Evolutionary conservation across 2,797 vertebrate species (phyloP).

Genomic region (Cichlasoma orientale): DNA sequence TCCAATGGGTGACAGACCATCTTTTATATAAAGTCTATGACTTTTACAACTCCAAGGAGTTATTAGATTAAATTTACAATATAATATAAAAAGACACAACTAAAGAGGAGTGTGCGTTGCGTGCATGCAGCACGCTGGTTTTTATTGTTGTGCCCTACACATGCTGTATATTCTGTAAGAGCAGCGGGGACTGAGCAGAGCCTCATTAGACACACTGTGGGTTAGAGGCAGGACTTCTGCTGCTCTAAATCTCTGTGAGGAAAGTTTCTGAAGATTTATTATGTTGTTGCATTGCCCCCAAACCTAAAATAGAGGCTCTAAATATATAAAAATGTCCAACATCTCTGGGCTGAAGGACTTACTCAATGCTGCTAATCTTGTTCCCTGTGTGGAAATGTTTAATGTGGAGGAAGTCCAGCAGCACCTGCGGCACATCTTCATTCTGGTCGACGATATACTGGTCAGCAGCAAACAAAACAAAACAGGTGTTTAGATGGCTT

Average conservation of each 20-base stretch:
- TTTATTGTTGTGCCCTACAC: not conserved
- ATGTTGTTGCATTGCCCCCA: slow-evolving; percentile 33
- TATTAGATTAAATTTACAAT: not conserved
- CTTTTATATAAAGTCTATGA: not conserved
- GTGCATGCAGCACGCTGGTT: not conserved
- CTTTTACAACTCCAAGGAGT: not conserved
- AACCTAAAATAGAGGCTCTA: slow-evolving; percentile 32
- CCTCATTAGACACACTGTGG: not conserved
- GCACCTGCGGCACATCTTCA: slow-evolving; percentile 80
- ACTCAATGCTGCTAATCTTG: slow-evolving; percentile 79
- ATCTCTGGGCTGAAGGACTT: slow-evolving; percentile 46
- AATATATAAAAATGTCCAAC: slow-evolving; percentile 13
- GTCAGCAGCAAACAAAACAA: not conserved
- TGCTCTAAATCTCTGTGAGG: not conserved
- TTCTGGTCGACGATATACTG: slow-evolving; percentile 80
- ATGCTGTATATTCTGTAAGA: not conserved
- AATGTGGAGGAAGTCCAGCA: slow-evolving; percentile 83
- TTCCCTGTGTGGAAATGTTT: slow-evolving; percentile 81
- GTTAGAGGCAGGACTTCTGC: not conserved
- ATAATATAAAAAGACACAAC: not conserved
- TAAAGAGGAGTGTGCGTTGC: not conserved
- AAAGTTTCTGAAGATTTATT: slow-evolving; percentile 24
- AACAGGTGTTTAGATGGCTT: not conserved
- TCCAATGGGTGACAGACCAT: not conserved
- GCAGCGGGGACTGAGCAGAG: not conserved